Percentiles rank a stretch among this genome's conserved stretches.
phyloP scores from a whole-genome alignment of 2,888 invertebrate species.

The Uloborus plumipes region DNA sequence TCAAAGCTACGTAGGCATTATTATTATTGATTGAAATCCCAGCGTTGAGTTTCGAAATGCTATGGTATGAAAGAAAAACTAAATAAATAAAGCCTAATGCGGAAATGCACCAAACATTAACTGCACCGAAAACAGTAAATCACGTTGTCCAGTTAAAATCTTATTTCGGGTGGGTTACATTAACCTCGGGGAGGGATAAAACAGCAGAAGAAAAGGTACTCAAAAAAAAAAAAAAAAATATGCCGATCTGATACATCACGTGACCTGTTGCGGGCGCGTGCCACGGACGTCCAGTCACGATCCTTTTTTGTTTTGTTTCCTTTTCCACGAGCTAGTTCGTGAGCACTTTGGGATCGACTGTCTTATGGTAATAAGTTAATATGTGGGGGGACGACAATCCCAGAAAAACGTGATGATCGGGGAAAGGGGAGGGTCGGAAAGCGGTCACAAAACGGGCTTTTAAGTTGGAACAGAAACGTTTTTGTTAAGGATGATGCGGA shows the following conservation, averaged over 20 bases:
- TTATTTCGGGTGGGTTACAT: too few relatives aligned
- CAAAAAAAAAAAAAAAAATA: constrained; percentile 21
- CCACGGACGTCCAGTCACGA: constrained; percentile 39
- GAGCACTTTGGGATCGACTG: constrained; percentile 20
- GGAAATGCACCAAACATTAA: too few relatives aligned
- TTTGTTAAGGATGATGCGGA: constrained; percentile 9
- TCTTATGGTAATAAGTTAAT: constrained; percentile 33
- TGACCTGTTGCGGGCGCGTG: constrained; percentile 43
- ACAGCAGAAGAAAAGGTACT: too few relatives aligned
- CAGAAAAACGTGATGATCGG: constrained; percentile 2
- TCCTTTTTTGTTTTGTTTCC: neutral
- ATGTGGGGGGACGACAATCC: neutral
- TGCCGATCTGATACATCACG: constrained; percentile 28
- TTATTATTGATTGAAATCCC: too few relatives aligned
- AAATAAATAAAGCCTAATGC: too few relatives aligned
- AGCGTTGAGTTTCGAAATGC: too few relatives aligned
- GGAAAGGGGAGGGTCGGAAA: neutral
- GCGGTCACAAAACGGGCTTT: constrained; percentile 21
- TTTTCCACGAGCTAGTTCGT: constrained; percentile 10
- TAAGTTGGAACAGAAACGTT: constrained; percentile 29
- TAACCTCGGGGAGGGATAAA: too few relatives aligned
- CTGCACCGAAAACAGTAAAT: too few relatives aligned
- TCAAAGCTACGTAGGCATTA: too few relatives aligned
- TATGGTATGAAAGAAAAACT: too few relatives aligned
- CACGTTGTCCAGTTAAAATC: too few relatives aligned